These are phyloP conservation scores for Salpingus planirostris DNA, from an alignment of 2,888 invertebrate genomes.

Conservation along the genomic window DNA sequence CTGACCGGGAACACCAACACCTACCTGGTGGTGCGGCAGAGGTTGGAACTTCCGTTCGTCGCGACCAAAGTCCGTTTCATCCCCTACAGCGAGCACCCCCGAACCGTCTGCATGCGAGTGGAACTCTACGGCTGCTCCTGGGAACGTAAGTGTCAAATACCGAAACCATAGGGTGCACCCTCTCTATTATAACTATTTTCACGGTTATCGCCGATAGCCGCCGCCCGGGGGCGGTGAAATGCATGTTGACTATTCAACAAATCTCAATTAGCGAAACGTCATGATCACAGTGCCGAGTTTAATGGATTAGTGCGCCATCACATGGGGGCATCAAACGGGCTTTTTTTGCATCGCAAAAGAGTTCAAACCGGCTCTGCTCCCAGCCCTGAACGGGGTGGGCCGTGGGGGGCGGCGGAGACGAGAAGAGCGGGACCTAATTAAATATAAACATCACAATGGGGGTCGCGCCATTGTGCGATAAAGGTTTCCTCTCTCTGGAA, in stretches of 20 bases:
- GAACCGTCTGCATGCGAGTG: conserved; percentile 87
- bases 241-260: conserved; percentile 3
- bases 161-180: too few relatives aligned
- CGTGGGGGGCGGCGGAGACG: not conserved
- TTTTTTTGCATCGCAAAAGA: conserved; percentile 4
- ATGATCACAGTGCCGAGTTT: conserved; percentile 6
- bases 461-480: conserved; percentile 26
- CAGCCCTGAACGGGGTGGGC: conserved; percentile 5
- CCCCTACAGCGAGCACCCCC: conserved; percentile 75
- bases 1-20: conserved; percentile 70
- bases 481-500: conserved; percentile 27
- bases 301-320: conserved; percentile 4
- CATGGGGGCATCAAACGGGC: too few relatives aligned
- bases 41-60: conserved; percentile 74
- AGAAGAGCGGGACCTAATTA: conserved; percentile 25
- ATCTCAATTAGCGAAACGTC: conserved; percentile 11
- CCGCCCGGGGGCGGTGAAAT: too few relatives aligned
- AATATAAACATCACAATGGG: conserved; percentile 32
- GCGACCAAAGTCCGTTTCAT: conserved; percentile 80
- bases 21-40: conserved; percentile 59
- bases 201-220: too few relatives aligned
- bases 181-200: too few relatives aligned
- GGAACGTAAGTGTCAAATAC: conserved; percentile 66
- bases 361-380: conserved; percentile 2
- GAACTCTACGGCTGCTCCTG: conserved; percentile 82